Base-by-base conservation (phyloP, 92 coral and sea anemone species). In the Zoanthus sansibaricus region DNA sequence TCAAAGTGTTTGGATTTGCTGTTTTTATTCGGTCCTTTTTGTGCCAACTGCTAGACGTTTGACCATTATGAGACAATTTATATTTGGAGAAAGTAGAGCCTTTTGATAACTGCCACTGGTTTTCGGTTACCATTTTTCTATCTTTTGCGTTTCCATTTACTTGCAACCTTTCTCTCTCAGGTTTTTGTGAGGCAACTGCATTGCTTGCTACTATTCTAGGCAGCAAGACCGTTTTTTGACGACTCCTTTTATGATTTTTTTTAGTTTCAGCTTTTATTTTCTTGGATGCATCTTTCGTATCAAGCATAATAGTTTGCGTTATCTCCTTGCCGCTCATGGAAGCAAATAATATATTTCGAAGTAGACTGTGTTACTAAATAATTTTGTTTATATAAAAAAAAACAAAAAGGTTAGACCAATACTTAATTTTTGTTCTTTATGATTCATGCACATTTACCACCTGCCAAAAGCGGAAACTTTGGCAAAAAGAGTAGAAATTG, bases 171-270 rank as follows among this genome's bases (percentile, higher is more conserved):
- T 61, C 73, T 0, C 42, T 18, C 11, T 49, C 16, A 62, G 58
- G 9, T n/a, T 42, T 25, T 6, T 6, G 9, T 25, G 68, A 51
- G 12, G 12, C 56, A 54, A 20, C 12, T 3, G 13, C 11, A 6
- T 49, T 49, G 56, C 73, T 44, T 42, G 45, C 18, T 49, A 7
- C 16, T 79, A 61, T 33, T 79, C 56, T 42, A 16, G 84, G 84
- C 13, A 79, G 44, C 18, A n/a, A 20, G n/a, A 11, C 31, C 11
- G 45, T 21, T 46, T 44, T 32, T 64, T 79, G 45, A 20, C 46
- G 59, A 62, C 1, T 21, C 16, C 42, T 6, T 58, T 17, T n/a
- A 2, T 62, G 16, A 17, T 0, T 15, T 13, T 45, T 79, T 20
- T 66, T 10, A 6, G 18, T 67, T 62, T 64, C 16, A 6, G 17